Base-by-base conservation (phyloP, 2,797 vertebrate species). In the Tragopan temminckii region DNA sequence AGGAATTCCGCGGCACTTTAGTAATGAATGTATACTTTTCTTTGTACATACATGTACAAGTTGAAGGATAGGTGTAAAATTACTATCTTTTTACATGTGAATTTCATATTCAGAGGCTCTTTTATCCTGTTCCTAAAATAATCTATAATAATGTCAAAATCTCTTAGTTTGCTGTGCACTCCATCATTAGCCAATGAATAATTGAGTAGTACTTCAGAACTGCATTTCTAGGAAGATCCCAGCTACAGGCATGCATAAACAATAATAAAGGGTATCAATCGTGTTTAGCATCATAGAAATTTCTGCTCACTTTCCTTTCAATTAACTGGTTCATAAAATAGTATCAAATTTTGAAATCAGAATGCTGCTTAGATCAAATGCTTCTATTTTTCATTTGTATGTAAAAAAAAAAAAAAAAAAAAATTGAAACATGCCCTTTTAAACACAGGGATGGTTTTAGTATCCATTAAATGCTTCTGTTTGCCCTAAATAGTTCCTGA, bases 401-500 rank as follows among this genome's bases (percentile, higher is more conserved):
- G 45, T 57, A 17, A 29, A 52, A 86, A 88, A 81, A 75, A 79
- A 66, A 21, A 9, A 13, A 11, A 53, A 90, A 83, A 78, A 71
- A 21, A 12, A 74, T 33, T 66, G 48, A 85, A 92, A 74, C 25
- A 3, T 38, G 23, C 2, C 15, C 12, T 33, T 91, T 88, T 80
- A 75, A 91, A 79, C 35, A 70, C 46, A 69, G 20, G 25, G 9
- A 70, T 23, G 62, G 52, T 31, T 31, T 31, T 53, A 53, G 13
- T 45, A 21, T 50, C 25, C 9, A n/a, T 19, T 83, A 55, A 78
- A 75, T 78, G 13, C 69, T 82, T 58, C 61, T 68, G 19, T 93
- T 95, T 85, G 50, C 53, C 72, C 78, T 90, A 83, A 80, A 75
- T 79, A 75, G 29, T 74, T 91, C 61, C 57, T 72, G 74, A 90